phyloP scores from a whole-genome alignment of 2,797 vertebrate genomes.

The Pelobates cultripes region DNA sequence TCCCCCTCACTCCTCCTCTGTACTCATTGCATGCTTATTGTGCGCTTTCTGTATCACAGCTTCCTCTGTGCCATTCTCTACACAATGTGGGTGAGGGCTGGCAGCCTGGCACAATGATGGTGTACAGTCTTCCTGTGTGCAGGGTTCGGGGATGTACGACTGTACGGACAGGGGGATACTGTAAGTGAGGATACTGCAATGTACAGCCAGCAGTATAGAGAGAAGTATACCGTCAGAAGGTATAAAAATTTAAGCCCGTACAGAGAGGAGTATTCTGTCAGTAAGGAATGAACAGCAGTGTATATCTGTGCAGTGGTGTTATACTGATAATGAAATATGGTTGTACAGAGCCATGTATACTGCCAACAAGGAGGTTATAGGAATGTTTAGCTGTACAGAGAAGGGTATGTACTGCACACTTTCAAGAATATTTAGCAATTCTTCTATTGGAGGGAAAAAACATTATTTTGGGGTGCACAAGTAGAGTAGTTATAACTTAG shows the following conservation, averaged over 20 bases:
- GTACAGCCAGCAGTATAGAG: not conserved
- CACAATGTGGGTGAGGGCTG: not conserved
- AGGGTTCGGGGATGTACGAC: not conserved
- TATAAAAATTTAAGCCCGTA: not conserved
- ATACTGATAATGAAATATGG: too few species aligned
- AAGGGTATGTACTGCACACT: not conserved
- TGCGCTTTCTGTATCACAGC: not conserved
- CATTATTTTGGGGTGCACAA: too few species aligned
- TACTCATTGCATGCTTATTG: slow-evolving; percentile 18
- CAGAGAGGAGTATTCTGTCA: not conserved
- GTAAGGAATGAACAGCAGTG: too few species aligned
- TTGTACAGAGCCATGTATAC: too few species aligned
- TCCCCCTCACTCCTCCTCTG: slow-evolving; percentile 8
- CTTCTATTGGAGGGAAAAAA: too few species aligned
- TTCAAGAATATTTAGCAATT: too few species aligned
- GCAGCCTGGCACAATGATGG: slow-evolving; percentile 10
- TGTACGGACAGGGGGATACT: not conserved
- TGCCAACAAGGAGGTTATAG: not conserved
- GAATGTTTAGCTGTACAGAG: not conserved
- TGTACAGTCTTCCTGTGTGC: not conserved
- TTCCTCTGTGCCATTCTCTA: not conserved
- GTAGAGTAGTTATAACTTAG: not conserved
- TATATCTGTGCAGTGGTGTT: too few species aligned
- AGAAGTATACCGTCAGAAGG: not conserved
- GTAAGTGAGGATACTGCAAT: too few species aligned